Evolutionary conservation across 2,888 invertebrate genomes (phyloP), one percentile per base, ranked within the genome.

Genomic region (Pseudococcus viburni): DNA sequence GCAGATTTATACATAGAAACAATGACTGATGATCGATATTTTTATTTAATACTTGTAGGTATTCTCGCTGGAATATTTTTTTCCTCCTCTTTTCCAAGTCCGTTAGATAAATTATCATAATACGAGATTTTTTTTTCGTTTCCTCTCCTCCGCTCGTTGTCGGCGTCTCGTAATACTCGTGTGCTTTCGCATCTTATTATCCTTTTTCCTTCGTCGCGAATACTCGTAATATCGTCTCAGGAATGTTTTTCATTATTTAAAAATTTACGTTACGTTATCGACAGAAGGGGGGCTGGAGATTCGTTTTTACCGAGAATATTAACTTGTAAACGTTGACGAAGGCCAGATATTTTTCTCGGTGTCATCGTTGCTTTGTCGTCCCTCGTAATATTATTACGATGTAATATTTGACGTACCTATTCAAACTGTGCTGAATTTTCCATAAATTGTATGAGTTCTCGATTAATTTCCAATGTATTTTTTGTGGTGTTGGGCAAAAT

Each of bases 101-200:
- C 15, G 73, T 80, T 80, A 80, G 39, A 80, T 80, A 42, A 80
- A 80, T 80, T 80, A 80, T 80, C 80, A 80, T 80, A 80, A 80
- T 80, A 46, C 80, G 42, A 80, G 80, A 33, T 33, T 33, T 33
- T 33, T 33, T 33, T 51, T 51, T 17, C 51, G 15, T 15, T 5
- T 51, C 17, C 15, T 5, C 51, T 51, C 51, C 17, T 51, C 51
- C 51, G 1, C 17, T 1, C 51, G 46, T 6, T 3, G 26, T 46
- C 46, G 12, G 15, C 51, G 51, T 51, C 51, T 17, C 51, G 12
- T 12, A 33, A 15, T 12, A 12, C 51, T 51, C 51, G 51, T 51
- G 51, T 51, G 17, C 15, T 17, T 51, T 51, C 17, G 17, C 51
- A 15, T 51, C 51, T 51, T 51, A 51, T 51, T 51, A 51, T 51